Conservation (phyloP, 2,797 vertebrate species). For the Hylomyscus alleni region DNA sequence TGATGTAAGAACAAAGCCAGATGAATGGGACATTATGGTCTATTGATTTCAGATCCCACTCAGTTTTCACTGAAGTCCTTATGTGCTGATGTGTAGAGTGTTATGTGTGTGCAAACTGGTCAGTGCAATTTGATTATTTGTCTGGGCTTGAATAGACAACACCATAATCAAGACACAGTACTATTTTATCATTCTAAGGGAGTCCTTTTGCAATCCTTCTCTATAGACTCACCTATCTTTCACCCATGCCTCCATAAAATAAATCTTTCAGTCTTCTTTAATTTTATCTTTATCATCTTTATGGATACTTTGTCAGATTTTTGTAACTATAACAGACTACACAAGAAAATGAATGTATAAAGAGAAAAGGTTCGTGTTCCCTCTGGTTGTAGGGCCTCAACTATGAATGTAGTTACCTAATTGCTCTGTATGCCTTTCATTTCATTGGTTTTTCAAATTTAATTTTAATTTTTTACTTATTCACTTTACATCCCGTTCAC, state of each 20-base stretch:
- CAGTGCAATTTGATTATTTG: background rate
- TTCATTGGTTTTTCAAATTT: background rate
- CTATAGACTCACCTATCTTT: accelerated
- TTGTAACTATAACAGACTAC: background rate
- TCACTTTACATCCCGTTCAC: background rate
- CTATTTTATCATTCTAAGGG: background rate
- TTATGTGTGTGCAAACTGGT: background rate
- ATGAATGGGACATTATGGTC: background rate
- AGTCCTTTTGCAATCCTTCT: background rate
- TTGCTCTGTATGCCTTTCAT: background rate
- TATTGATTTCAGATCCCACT: background rate
- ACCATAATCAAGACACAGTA: background rate
- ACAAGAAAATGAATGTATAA: background rate
- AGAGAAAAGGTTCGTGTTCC: background rate
- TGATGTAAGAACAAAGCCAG: background rate
- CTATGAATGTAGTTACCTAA: background rate
- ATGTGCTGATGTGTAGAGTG: background rate
- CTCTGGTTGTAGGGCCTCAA: background rate
- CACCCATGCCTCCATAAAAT: background rate
- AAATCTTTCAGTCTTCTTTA: background rate
- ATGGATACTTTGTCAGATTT: background rate
- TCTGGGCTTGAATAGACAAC: background rate
- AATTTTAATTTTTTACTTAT: background rate
- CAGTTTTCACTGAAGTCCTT: background rate
- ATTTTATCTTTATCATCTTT: background rate